Evolutionary conservation across 2,888 invertebrate genomes (phyloP).

Genomic region (Lamproptera curius): DNA sequence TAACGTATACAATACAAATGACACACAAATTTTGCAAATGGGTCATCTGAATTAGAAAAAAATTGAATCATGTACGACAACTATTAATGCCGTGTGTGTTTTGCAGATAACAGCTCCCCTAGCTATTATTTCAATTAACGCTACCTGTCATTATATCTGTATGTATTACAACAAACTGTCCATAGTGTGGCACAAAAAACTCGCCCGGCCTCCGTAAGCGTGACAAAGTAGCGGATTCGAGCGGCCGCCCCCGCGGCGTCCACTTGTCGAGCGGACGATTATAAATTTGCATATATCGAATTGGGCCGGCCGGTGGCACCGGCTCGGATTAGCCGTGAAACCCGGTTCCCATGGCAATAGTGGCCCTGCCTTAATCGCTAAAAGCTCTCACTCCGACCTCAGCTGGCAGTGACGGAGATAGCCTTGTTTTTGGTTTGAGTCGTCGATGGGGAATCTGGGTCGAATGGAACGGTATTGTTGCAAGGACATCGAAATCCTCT

Average conservation of each 20-base stretch:
- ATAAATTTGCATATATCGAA: constrained; percentile 27
- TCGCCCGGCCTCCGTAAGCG: constrained; percentile 1
- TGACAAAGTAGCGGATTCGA: constrained; percentile 15
- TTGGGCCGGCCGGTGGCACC: constrained; percentile 27
- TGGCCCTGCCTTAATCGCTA: background rate
- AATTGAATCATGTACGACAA: too few relatives aligned
- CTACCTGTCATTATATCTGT: background rate
- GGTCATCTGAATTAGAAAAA: too few relatives aligned
- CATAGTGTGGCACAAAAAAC: constrained; percentile 1
- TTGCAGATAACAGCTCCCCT: too few relatives aligned
- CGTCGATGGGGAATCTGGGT: too few relatives aligned
- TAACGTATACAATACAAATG: background rate
- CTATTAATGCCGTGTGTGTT: too few relatives aligned
- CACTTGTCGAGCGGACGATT: constrained; percentile 29
- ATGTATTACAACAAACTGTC: constrained; percentile 1
- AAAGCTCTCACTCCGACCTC: background rate
- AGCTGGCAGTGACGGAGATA: too few relatives aligned
- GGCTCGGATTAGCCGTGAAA: constrained; percentile 25
- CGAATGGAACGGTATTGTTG: too few relatives aligned
- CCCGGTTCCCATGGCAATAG: constrained; percentile 5
- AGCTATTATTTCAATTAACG: too few relatives aligned
- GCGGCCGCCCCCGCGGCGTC: constrained; percentile 10
- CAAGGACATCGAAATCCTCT: too few relatives aligned
- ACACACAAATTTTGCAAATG: too few relatives aligned
- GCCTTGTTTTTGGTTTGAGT: too few relatives aligned